Evolutionary conservation across 2,888 invertebrate genomes (phyloP).

Genomic region (Acrobasis consociella): DNA sequence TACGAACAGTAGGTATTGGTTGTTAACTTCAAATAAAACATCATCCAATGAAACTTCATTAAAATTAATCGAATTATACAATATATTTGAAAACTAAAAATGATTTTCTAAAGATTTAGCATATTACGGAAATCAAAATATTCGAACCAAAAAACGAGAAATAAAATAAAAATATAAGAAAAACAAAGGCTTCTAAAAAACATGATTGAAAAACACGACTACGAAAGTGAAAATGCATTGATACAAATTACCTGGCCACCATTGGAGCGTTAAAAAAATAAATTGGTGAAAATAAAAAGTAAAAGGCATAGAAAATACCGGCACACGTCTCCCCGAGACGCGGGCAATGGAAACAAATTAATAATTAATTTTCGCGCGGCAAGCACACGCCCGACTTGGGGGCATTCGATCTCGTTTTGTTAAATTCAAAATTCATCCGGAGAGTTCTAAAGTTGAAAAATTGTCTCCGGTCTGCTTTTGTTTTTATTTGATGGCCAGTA

Average conservation of each 20-base stretch:
- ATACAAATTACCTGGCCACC: slow-evolving; percentile 65
- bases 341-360: slow-evolving; percentile 73
- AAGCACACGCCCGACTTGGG: slow-evolving; percentile 60
- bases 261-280: slow-evolving; percentile 63
- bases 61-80: background rate
- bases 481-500: slow-evolving; percentile 45
- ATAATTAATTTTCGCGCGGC: slow-evolving; percentile 77
- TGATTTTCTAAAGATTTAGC: no score
- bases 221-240: slow-evolving; percentile 43
- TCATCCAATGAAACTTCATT: background rate
- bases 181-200: slow-evolving; percentile 20
- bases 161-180: slow-evolving; percentile 3
- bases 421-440: slow-evolving; percentile 70
- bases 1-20: background rate
- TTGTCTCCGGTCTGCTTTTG: slow-evolving; percentile 49
- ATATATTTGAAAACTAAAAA: background rate
- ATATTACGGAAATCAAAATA: no score
- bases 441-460: slow-evolving; percentile 67
- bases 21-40: background rate
- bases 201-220: slow-evolving; percentile 4
- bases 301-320: slow-evolving; percentile 49
- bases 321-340: slow-evolving; percentile 58
- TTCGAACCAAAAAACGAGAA: no score
- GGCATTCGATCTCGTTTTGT: slow-evolving; percentile 70
- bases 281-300: slow-evolving; percentile 54